Conservation (phyloP, 2,113 vertebrate species). For the Phylloscopus trochilus region DNA sequence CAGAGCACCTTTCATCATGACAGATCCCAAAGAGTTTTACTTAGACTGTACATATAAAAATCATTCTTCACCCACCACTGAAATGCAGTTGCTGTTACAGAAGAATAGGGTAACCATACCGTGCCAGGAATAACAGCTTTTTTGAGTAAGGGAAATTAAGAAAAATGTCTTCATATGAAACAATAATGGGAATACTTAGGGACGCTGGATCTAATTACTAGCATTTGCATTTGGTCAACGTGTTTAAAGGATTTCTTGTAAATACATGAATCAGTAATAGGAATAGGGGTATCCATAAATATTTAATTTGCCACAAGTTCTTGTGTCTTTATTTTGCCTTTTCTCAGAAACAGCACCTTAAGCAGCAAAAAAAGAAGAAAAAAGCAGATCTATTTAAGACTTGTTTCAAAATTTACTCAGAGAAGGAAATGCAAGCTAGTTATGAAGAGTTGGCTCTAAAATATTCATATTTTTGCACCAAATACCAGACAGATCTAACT, state of each 20-base stretch:
- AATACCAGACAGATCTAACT: neutral
- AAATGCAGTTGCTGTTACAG: slow-evolving; percentile 3
- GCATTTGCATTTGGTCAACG: neutral
- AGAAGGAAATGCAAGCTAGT: neutral
- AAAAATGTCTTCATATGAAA: slow-evolving; percentile 7
- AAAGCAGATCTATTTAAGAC: neutral
- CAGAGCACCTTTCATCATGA: slow-evolving; percentile 49
- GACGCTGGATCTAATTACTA: neutral
- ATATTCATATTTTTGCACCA: neutral
- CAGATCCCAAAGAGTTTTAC: neutral
- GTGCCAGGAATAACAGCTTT: slow-evolving; percentile 48
- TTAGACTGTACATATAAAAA: neutral
- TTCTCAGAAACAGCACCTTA: neutral
- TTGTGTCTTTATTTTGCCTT: neutral
- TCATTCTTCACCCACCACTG: neutral
- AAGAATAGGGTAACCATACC: neutral
- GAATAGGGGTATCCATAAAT: neutral
- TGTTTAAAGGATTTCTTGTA: slow-evolving; percentile 22
- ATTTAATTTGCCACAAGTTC: neutral
- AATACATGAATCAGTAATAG: neutral
- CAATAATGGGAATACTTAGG: slow-evolving; percentile 38
- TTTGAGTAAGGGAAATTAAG: slow-evolving; percentile 2
- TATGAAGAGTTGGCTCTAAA: neutral
- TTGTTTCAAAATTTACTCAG: neutral
- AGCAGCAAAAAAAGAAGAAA: neutral